A percentile compares a stretch with the other conserved stretches of the same genome.
These are phyloP conservation scores for Dryas iulia DNA, from an alignment of 1,140 invertebrate genomes.

Conservation along the genomic window DNA sequence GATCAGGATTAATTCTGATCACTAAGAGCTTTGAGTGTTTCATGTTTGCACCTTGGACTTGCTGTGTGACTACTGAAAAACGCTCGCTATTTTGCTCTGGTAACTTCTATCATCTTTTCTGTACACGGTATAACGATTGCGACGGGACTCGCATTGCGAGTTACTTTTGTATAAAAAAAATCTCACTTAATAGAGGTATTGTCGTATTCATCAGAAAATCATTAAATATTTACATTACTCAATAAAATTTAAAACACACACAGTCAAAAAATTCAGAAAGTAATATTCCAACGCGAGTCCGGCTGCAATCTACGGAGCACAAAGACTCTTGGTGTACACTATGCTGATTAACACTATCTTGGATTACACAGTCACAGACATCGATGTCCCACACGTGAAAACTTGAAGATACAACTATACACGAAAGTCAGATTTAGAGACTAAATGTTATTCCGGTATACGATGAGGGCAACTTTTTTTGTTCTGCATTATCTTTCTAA, in stretches of 20 bases:
- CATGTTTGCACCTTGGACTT: slow-evolving; percentile 82
- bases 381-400: slow-evolving; percentile 42
- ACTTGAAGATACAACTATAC: slow-evolving; percentile 31
- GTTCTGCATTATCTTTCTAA: slow-evolving; percentile 60
- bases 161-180: slow-evolving; percentile 13
- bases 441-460: slow-evolving; percentile 31
- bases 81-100: slow-evolving; percentile 78
- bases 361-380: slow-evolving; percentile 79
- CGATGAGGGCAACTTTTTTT: slow-evolving; percentile 43
- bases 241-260: slow-evolving; percentile 14
- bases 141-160: slow-evolving; percentile 67
- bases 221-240: slow-evolving; percentile 8
- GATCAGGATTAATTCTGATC: slow-evolving; percentile 59
- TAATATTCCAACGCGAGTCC: slow-evolving; percentile 54
- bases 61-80: slow-evolving; percentile 78
- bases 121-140: slow-evolving; percentile 74
- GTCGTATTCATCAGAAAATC: not conserved
- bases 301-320: slow-evolving; percentile 80
- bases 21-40: slow-evolving; percentile 81
- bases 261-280: slow-evolving; percentile 1
- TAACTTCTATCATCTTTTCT: slow-evolving; percentile 76
- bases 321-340: slow-evolving; percentile 81
- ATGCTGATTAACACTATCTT: slow-evolving; percentile 78
- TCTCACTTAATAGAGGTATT: not conserved
- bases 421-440: slow-evolving; percentile 15